Percentiles rank a stretch among this genome's conserved stretches.
Conservation (phyloP, 2,888 invertebrate genomes). For the Zhuqinia jingwanae region DNA sequence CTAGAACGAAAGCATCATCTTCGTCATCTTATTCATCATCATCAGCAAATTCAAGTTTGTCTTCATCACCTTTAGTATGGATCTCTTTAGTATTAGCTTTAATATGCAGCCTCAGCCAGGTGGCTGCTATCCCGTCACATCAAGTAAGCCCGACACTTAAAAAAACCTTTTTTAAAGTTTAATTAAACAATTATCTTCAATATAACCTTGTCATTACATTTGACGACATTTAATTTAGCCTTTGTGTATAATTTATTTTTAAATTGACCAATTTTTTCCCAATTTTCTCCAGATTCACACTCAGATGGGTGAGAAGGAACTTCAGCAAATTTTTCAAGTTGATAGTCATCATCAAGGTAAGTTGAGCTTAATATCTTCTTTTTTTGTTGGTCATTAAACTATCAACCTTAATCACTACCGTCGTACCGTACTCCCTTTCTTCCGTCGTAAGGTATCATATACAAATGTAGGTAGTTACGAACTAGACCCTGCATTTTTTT, state of each 20-base stretch:
- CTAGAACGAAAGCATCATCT: constrained; percentile 35
- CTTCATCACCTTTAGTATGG: constrained; percentile 77
- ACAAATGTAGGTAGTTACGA: too few species aligned
- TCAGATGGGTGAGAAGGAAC: constrained; percentile 92
- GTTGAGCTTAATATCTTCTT: too few species aligned
- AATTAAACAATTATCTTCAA: background rate
- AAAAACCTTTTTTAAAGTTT: background rate
- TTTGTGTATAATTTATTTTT: background rate
- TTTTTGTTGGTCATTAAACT: too few species aligned
- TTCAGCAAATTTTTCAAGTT: constrained; percentile 91
- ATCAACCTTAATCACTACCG: too few species aligned
- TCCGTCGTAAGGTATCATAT: too few species aligned
- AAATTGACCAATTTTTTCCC: constrained; percentile 73
- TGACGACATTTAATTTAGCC: background rate
- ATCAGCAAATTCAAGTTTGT: constrained; percentile 71
- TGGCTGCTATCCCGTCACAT: constrained; percentile 78
- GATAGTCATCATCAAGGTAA: constrained; percentile 87
- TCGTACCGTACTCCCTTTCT: too few species aligned
- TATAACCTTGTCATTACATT: too few species aligned
- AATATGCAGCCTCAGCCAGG: constrained; percentile 75
- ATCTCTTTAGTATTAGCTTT: constrained; percentile 78
- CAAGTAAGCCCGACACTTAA: constrained; percentile 79
- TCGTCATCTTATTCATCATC: constrained; percentile 36
- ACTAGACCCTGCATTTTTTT: background rate
- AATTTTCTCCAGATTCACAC: constrained; percentile 90